phyloP scores from a whole-genome alignment of 92 coral and sea anemone species.

The Diadumene lineata region DNA sequence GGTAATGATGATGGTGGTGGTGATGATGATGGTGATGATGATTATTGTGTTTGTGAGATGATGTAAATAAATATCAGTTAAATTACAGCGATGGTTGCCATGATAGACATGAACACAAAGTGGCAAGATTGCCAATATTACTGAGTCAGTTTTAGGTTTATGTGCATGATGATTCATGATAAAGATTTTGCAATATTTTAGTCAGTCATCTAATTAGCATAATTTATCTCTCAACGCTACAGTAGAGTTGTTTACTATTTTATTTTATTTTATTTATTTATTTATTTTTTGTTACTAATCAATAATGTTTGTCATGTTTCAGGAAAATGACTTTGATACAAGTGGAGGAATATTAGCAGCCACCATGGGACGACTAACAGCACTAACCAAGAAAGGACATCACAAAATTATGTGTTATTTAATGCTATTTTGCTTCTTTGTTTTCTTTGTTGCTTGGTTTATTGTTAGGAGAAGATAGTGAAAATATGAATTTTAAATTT shows the following conservation, averaged over 20 bases:
- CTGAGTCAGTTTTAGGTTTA: no score
- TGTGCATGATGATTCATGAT: no score
- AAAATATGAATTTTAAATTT: neutral
- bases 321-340: slow-evolving; percentile 96
- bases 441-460: slow-evolving; percentile 90
- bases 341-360: slow-evolving; percentile 84
- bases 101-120: no score
- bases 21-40: neutral
- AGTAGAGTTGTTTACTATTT: no score
- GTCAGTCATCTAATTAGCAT: no score
- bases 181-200: neutral
- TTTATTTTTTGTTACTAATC: no score
- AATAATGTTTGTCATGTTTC: neutral
- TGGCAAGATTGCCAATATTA: no score
- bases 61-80: no score
- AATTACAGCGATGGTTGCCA: no score
- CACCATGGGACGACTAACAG: slow-evolving; percentile 86
- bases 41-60: no score
- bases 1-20: neutral
- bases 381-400: slow-evolving; percentile 94
- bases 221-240: no score
- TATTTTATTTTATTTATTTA: no score
- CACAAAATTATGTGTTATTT: slow-evolving; percentile 93
- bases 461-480: slow-evolving; percentile 70
- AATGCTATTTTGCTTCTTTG: slow-evolving; percentile 82